Conservation (phyloP, 2,888 invertebrate genomes). For the Liposcelis brunnea region DNA sequence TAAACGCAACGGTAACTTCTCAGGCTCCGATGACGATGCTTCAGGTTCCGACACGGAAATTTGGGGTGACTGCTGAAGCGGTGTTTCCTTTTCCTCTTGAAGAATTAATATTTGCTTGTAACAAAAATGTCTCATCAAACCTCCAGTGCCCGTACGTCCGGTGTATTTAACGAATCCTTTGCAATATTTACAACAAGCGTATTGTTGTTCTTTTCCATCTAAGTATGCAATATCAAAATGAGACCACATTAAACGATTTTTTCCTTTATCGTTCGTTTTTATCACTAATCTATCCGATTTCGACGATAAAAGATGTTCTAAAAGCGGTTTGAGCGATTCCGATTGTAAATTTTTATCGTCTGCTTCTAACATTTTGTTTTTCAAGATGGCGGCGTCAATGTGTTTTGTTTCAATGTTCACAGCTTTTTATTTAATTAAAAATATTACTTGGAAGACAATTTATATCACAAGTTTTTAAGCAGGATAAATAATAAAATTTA, state of each 20-base stretch:
- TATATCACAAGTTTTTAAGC: no score
- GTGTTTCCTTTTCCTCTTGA: background rate
- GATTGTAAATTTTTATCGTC: no score
- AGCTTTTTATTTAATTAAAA: no score
- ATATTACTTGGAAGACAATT: no score
- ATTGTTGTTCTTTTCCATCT: conserved; percentile 5
- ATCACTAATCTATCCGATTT: background rate
- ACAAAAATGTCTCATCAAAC: conserved; percentile 3
- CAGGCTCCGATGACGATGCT: background rate
- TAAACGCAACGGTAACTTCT: background rate
- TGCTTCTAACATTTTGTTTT: no score
- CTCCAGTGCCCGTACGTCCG: conserved; percentile 6
- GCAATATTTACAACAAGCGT: conserved; percentile 3
- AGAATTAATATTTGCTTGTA: background rate
- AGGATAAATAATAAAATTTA: no score
- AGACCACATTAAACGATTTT: conserved; percentile 1
- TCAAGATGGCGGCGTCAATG: no score
- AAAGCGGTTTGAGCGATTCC: no score
- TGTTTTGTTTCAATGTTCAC: no score
- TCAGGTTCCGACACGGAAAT: no score
- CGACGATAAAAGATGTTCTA: background rate
- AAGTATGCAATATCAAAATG: conserved; percentile 3
- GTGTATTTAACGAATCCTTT: conserved; percentile 5
- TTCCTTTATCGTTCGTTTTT: background rate
- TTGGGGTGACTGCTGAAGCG: no score